Conservation (phyloP, 64 coral and sea anemone species). For the Porites australiensis region DNA sequence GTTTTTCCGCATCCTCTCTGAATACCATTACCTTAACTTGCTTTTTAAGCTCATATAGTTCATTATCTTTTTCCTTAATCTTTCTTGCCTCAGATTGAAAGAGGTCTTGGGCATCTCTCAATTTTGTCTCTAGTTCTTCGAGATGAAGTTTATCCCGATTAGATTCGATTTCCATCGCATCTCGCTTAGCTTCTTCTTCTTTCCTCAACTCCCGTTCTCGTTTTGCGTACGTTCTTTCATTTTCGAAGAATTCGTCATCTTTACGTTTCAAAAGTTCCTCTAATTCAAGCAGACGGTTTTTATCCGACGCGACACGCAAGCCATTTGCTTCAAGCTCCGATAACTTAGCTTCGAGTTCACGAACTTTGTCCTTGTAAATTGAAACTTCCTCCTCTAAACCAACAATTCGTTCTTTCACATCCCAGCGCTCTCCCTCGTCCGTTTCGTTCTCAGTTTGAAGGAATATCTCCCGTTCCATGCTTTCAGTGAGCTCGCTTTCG, state of each 20-base stretch:
- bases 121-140: conserved; percentile 37
- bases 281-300: neutral
- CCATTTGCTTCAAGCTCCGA: conserved; percentile 5
- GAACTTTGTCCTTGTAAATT: conserved; percentile 51
- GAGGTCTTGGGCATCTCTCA: neutral
- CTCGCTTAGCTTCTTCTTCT: neutral
- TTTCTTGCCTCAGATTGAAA: conserved; percentile 11
- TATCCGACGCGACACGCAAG: neutral
- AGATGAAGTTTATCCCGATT: conserved; percentile 6
- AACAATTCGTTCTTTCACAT: conserved; percentile 39
- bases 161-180: conserved; percentile 22
- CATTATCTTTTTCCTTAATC: conserved; percentile 3
- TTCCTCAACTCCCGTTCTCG: conserved; percentile 40
- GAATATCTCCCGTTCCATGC: conserved; percentile 64
- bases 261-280: conserved; percentile 40
- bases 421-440: conserved; percentile 33
- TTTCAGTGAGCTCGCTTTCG: conserved; percentile 70
- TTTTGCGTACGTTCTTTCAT: neutral
- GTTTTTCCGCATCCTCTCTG: conserved; percentile 22
- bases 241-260: conserved; percentile 44
- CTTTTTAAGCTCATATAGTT: conserved; percentile 2
- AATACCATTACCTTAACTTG: conserved; percentile 5
- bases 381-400: conserved; percentile 61
- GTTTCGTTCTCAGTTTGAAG: conserved; percentile 49
- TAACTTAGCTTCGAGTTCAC: conserved; percentile 50